Evolutionary conservation across 2,888 invertebrate species (phyloP), one percentile per base, ranked within the genome.

Genomic region (Azorinus chamasolen): DNA sequence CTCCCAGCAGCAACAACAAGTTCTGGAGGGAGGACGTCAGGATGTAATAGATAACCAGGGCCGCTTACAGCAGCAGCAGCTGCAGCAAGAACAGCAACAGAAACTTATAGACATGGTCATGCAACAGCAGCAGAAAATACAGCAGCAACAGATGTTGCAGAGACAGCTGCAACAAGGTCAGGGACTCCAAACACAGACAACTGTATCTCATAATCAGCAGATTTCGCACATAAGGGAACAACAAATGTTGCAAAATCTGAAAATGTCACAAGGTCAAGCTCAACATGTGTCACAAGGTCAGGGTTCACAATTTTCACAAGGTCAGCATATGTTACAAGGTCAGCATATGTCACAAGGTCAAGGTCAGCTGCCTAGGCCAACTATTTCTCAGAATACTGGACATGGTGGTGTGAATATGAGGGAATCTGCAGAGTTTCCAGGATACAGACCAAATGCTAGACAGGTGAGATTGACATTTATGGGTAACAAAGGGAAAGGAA

Each of bases 1-100:
- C 4, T 32, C 27, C 12, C 54, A 55, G 2, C 37, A 50, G 32
- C 12, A 41, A n/a, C 61, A 61, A 48, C 69, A 69, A 20, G 54
- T 53, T 16, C 27, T 39, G 18, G 53, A 61, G 6, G 12, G 22
- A 12, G 48, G 12, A 61, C 46, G 27, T 18, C 48, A 43, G 27
- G 39, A 48, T 20, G 22, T 32, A 4, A 32, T 32, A 6, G 32
- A 32, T 4, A 32, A 32, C 32, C 32, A 32, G 10, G 32, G 32
- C 10, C 32, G 73, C 18, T 57, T 66, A n/a, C 79, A 76, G 25
- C 73, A 77, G 53, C 74, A 75, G 39, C 75, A 78, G 59, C 53
- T 75, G 39, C 76, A 74, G 43, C 53, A 63, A 43, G 48, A 73
- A 10, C 77, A 77, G 24, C 80, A 81, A 48, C 80, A 81, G 63